Conservation (phyloP, 2,888 invertebrate genomes). For the Nephrotoma guestfalica region DNA sequence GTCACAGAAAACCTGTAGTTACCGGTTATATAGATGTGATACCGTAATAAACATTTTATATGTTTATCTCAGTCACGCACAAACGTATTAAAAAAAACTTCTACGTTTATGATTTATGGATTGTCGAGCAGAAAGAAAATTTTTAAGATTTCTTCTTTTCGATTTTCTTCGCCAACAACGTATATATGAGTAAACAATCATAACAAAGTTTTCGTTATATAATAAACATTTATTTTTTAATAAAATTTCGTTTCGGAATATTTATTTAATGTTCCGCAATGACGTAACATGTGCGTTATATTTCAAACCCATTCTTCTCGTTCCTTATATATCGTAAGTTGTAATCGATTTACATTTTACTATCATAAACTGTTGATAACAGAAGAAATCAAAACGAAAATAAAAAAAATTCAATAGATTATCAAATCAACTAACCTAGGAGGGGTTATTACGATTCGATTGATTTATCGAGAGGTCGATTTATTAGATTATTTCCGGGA, state of each 20-base stretch:
- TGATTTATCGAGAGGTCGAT: background rate
- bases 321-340: background rate
- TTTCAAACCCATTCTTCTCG: background rate
- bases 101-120: background rate
- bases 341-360: background rate
- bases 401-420: background rate
- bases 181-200: background rate
- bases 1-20: background rate
- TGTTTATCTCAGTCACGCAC: background rate
- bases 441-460: background rate
- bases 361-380: background rate
- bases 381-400: background rate
- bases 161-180: background rate
- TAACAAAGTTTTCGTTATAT: background rate
- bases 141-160: background rate
- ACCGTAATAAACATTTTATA: background rate
- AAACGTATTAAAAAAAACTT: background rate
- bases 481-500: background rate
- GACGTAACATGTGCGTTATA: background rate
- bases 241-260: background rate
- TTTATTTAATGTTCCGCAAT: background rate
- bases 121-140: background rate
- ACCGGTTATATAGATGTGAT: background rate
- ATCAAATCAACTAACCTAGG: background rate
- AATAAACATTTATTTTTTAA: background rate